Evolutionary conservation across 2,113 vertebrate genomes (phyloP), one percentile per base, ranked within the genome.

Genomic region (Bubalus kerabau): DNA sequence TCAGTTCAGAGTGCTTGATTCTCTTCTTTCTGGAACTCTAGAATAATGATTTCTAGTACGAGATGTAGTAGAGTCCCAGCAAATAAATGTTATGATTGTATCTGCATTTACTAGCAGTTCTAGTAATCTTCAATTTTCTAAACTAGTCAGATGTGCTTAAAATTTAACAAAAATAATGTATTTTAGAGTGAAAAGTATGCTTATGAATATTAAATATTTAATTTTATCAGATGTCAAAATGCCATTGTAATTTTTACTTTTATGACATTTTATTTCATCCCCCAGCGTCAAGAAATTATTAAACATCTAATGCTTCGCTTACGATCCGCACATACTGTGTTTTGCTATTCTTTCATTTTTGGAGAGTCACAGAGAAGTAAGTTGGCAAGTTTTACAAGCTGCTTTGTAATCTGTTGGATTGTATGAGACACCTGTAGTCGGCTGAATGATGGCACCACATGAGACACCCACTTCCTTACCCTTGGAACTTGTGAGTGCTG

Each of bases 331-430:
- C 26, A 15, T 26, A 52, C 14, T 32, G 1, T 87, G 11, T 62
- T 87, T 97, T 90, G 26, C 21, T 95, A 5, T 96, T 90, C 17
- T 40, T 88, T 97, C 87, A 10, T 94, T 93, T 90, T 50, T n/a
- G 93, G 54, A 76, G 59, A 87, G 28, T 87, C 54, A 85, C 6
- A 28, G 50, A 90, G 32, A 93, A 94, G 6, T 56, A 91, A 83
- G 74, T 50, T 52, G 32, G 5, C 36, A 93, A 46, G 28, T 83
- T 91, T 95, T 67, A 36, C 24, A 50, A 83, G 89, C 46, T 56
- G 23, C 48, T 94, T 74, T 94, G 43, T 83, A 74, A 56, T 80
- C 11, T 81, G 32, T 84, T 94, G 46, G 10, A 26, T 78, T 93
- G 28, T 84, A 10, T 13, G 1, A 97, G 60, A 62, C 10, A 71